Evolutionary conservation across 2,797 vertebrate species (phyloP).

Genomic region (Setipinna tenuifilis): DNA sequence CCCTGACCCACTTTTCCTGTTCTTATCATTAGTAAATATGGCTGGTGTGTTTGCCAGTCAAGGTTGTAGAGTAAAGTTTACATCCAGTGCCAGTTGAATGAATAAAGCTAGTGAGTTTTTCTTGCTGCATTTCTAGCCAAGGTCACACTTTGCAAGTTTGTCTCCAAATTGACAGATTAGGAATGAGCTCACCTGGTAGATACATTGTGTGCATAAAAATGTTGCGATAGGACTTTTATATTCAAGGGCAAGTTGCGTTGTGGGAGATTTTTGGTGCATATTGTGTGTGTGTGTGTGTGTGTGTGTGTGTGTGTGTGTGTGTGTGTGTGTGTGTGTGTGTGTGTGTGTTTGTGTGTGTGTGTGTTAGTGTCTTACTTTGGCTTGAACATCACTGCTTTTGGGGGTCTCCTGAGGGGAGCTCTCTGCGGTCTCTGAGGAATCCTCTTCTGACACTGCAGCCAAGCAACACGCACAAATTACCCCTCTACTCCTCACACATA

Average conservation of each 20-base stretch:
- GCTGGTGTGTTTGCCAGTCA: not conserved
- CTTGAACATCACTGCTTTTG: conserved; percentile 71
- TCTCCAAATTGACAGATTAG: not conserved
- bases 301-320: conserved; percentile 19
- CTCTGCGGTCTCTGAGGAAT: conserved; percentile 69
- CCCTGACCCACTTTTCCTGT: not conserved
- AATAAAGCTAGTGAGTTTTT: not conserved
- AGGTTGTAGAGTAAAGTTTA: not conserved
- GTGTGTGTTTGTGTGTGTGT: conserved; percentile 3
- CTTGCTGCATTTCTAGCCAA: not conserved
- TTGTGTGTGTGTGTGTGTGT: not conserved
- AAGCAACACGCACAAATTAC: not conserved
- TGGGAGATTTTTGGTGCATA: not conserved
- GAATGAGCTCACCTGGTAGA: not conserved
- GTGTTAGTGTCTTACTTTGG: conserved; percentile 64
- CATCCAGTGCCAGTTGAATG: not conserved
- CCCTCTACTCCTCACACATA: no score
- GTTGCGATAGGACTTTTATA: not conserved
- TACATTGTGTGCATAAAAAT: not conserved
- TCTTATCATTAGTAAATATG: not conserved
- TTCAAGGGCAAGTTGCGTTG: not conserved
- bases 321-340: not conserved
- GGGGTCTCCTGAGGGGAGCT: conserved; percentile 65
- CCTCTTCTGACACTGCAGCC: conserved; percentile 77
- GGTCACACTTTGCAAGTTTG: conserved; percentile 1